A percentile compares a stretch with the other conserved stretches of the same genome.
These are phyloP conservation scores for Pristionchus entomophagus DNA, from an alignment of 2,888 invertebrate species.

Conservation along the genomic window DNA sequence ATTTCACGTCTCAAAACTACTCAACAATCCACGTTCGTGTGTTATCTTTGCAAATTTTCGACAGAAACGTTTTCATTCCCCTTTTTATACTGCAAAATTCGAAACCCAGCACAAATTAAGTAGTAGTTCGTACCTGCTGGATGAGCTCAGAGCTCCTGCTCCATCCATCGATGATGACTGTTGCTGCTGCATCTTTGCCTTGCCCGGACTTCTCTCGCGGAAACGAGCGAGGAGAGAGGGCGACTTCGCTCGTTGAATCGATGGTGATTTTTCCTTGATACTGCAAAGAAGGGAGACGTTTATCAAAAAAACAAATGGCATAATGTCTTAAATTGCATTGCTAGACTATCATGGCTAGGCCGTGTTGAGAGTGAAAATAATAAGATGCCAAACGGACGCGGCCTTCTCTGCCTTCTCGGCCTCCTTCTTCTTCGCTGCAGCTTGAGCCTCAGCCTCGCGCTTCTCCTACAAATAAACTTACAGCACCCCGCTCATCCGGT, in stretches of 20 bases:
- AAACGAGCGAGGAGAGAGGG: conserved; percentile 68
- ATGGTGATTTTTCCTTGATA: conserved; percentile 60
- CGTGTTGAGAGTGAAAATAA: not conserved
- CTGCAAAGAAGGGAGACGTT: not conserved
- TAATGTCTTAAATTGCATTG: too few species aligned
- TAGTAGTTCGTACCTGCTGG: conserved; percentile 58
- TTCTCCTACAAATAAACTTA: conserved; percentile 52
- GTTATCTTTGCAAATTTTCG: too few species aligned
- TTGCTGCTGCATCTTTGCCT: conserved; percentile 56
- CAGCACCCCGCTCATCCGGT: too few species aligned
- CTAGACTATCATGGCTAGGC: too few species aligned
- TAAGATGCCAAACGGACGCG: conserved; percentile 63
- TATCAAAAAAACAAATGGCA: too few species aligned
- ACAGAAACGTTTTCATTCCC: too few species aligned
- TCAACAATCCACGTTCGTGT: too few species aligned
- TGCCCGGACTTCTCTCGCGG: conserved; percentile 70
- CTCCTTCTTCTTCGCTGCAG: conserved; percentile 60
- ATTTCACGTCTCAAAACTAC: not conserved
- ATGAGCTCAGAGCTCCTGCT: conserved; percentile 57
- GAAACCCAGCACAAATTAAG: too few species aligned
- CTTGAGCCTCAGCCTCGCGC: conserved; percentile 63
- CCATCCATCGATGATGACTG: conserved; percentile 58
- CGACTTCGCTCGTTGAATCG: conserved; percentile 59
- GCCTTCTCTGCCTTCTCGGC: conserved; percentile 62
- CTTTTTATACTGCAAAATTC: too few species aligned